Base-by-base conservation (phyloP, 2,888 invertebrate genomes). In the Neoscelio sp. region DNA sequence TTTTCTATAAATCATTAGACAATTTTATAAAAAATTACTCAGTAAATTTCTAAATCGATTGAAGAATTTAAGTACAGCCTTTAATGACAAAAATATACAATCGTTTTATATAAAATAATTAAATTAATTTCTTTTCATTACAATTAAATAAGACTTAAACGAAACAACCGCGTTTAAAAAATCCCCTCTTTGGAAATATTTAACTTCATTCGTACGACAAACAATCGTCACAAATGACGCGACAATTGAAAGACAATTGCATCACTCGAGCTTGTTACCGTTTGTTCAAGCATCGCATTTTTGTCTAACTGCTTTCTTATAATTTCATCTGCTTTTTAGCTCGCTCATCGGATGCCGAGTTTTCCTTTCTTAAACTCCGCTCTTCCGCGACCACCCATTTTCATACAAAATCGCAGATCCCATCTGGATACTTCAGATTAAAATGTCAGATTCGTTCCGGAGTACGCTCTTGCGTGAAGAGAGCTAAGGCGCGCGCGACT, bases 361-460 rank as follows among this genome's bases (percentile, higher is more conserved):
- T 73, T 73, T 65, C 65, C 73, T 78, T 75, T 78, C 78, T 46
- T 65, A 78, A 73, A 78, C 62, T 60, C 71, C 38, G 20, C 67
- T 78, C 79, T 78, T 78, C 62, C 56, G 64, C 76, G 40, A 67
- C 67, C 64, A 73, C 46, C 77, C 74, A 65, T 74, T 78, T 83
- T 79, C 82, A 83, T 85, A 82, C 78, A 82, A 84, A 87, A 87
- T 87, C 86, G 81, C 80, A 81, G 86, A 88, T 85, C 87, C 86
- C 88, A 89, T 89, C 87, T 87, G 87, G 87, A 87, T 88, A 85
- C 87, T 88, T 86, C 85, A 89, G 88, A 89, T 89, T 89, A 87
- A 89, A 89, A 89, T 83, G 88, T 89, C 89, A 89, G 86, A 86
- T 86, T 86, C 82, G 84, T 82, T 82, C 78, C 62, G 78, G 78